Evolutionary conservation across 2,888 invertebrate species (phyloP), one percentile per base, ranked within the genome.

Genomic region (Bhutanitis thaidina): DNA sequence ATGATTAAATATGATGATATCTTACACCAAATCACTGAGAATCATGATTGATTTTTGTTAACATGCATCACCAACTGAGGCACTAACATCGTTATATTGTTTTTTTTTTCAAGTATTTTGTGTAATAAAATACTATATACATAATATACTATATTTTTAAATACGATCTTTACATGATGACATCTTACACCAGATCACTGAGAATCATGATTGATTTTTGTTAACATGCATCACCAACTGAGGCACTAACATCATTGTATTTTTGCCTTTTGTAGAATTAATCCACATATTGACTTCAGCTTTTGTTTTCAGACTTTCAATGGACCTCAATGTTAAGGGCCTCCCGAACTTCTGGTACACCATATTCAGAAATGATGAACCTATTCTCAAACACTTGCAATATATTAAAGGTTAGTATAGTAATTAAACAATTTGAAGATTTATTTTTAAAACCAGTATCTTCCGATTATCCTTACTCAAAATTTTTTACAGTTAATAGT

Each of bases 291-390:
- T 49, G 30, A 51, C 7, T 8, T 10, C 15, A 4, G n/a, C 30
- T 29, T 7, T 38, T 52, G 1, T 78, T 72, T 20, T 10, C 71
- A 89, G 87, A 57, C 85, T 86, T 9, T 69, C 81, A 32, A 87
- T 89, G 87, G 93, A 91, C 67, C 92, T 95, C 65, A 92, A 93
- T 59, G 91, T 94, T 14, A 93, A 92, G 78, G 98, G 98, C 95
- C 27, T 96, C n/a, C n/a, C n/a, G n/a, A n/a, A n/a, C n/a, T n/a
- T n/a, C n/a, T n/a, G n/a, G n/a, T n/a, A n/a, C n/a, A n/a, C n/a
- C n/a, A n/a, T 98, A 71, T 96, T 99, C 76, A 96, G 95, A 78
- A 97, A 97, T 87, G 98, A 98, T 83, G n/a, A n/a, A n/a, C n/a
- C n/a, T n/a, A n/a, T n/a, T n/a, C n/a, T n/a, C n/a, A n/a, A n/a